Percentiles rank a stretch among this genome's conserved stretches.
Evolutionary conservation across 2,888 invertebrate species (phyloP).

Genomic region (Tetropium fuscum): DNA sequence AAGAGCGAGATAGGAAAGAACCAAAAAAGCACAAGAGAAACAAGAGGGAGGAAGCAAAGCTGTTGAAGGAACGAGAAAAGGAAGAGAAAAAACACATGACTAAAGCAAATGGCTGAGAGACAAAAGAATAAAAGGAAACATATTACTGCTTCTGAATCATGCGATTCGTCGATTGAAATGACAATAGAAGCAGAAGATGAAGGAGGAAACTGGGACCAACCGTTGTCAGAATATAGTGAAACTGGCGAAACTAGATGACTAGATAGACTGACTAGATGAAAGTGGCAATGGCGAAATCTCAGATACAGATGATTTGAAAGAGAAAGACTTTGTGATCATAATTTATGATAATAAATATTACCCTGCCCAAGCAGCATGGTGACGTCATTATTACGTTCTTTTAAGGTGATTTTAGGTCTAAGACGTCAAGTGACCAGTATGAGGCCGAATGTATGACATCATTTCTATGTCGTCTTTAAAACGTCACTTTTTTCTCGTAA

Average conservation of each 20-base stretch:
- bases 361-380: too few relatives aligned
- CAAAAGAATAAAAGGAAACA: neutral
- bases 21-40: neutral
- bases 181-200: constrained; percentile 16
- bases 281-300: constrained; percentile 1
- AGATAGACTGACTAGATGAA: too few relatives aligned
- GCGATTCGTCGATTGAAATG: constrained; percentile 16
- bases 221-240: constrained; percentile 8
- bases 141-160: neutral
- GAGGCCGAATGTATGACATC: too few relatives aligned
- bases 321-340: constrained; percentile 15
- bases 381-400: too few relatives aligned
- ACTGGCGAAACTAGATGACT: too few relatives aligned
- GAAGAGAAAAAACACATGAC: constrained; percentile 1
- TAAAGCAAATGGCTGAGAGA: neutral
- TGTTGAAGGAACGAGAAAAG: constrained; percentile 1
- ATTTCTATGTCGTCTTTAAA: too few relatives aligned
- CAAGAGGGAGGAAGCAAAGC: constrained; percentile 1
- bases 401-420: too few relatives aligned
- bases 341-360: constrained; percentile 9
- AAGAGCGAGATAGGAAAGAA: constrained; percentile 9
- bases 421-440: too few relatives aligned
- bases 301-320: constrained; percentile 8
- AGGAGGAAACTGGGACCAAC: constrained; percentile 17
- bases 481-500: too few relatives aligned